Conservation (phyloP, 2,888 invertebrate species). For the Amiota mariae region DNA sequence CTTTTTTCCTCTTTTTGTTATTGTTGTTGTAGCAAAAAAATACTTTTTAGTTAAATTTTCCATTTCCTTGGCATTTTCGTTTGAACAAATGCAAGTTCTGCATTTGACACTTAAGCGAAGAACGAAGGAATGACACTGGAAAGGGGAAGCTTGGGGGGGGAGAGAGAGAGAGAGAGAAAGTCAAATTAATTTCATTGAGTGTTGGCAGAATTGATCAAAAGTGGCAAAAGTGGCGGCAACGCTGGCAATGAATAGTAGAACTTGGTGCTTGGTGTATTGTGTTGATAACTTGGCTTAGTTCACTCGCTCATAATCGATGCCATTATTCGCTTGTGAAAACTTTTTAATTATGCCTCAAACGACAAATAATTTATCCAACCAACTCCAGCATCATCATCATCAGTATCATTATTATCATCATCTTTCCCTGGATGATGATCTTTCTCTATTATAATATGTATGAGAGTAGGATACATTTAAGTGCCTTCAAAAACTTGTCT, state of each 20-base stretch:
- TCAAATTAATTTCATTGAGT: slow-evolving; percentile 56
- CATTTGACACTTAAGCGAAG: slow-evolving; percentile 6
- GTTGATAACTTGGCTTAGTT: background rate
- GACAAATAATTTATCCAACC: too few relatives aligned
- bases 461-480: too few relatives aligned
- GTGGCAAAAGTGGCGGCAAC: slow-evolving; percentile 8
- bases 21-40: background rate
- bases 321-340: slow-evolving; percentile 54
- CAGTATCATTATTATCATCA: too few relatives aligned
- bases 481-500: too few relatives aligned
- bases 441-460: too few relatives aligned
- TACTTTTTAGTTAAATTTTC: slow-evolving; percentile 1
- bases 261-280: background rate
- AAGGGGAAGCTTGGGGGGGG: too few relatives aligned
- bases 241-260: background rate
- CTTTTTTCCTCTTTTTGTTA: background rate
- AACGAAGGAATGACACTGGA: slow-evolving; percentile 18
- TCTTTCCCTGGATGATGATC: too few relatives aligned
- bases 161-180: slow-evolving; percentile 26
- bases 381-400: too few relatives aligned
- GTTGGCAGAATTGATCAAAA: slow-evolving; percentile 22
- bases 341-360: slow-evolving; percentile 58
- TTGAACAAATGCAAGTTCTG: slow-evolving; percentile 4
- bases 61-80: slow-evolving; percentile 6
- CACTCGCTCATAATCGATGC: slow-evolving; percentile 58